Evolutionary conservation across 1,140 invertebrate species (phyloP), one percentile per base, ranked within the genome.

Genomic region (Diorhabda sublineata): DNA sequence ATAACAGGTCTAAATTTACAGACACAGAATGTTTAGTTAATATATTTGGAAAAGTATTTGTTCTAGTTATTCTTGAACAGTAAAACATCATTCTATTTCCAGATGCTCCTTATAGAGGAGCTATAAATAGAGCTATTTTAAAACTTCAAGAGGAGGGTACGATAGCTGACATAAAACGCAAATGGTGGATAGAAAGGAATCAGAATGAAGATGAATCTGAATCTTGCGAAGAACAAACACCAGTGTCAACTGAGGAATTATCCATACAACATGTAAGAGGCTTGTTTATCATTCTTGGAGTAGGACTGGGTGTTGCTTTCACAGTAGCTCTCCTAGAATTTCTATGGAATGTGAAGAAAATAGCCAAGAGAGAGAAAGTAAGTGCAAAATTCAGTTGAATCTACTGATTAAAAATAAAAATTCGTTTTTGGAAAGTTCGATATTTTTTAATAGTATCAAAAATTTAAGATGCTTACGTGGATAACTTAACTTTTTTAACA

Each of bases 221-320:
- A 42, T 11, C 66, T 64, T 42, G n/a, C 4, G 4, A 61, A 61
- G 8, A 4, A 42, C 4, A 61, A 4, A 6, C n/a, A 41, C 26
- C 26, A 5, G 42, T 42, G 1, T 61, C 6, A 9, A 42, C 42
- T 41, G 26, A 42, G 42, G 88, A 91, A 74, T 80, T 93, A 59
- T 89, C 88, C 8, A 85, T 97, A 57, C 86, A 87, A n/a, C 93
- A 94, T 71, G 91, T 97, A 5, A 92, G 94, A 66, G 96, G 95
- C 69, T 93, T 97, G 7, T 98, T 96, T 79, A 85, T 96, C 0
- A 92, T 97, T 0, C 81, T 98, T 0, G 85, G 90, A 2, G 83
- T 87, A 41, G 92, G 92, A 0, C 87, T 90, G 45, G 76, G 82
- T 0, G 82, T 88, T 11, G 88, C 91, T 0, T 85, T 89, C 57